These are phyloP conservation scores for Zonotrichia albicollis DNA, from an alignment of 2,797 vertebrate genomes.

Conservation along the genomic window DNA sequence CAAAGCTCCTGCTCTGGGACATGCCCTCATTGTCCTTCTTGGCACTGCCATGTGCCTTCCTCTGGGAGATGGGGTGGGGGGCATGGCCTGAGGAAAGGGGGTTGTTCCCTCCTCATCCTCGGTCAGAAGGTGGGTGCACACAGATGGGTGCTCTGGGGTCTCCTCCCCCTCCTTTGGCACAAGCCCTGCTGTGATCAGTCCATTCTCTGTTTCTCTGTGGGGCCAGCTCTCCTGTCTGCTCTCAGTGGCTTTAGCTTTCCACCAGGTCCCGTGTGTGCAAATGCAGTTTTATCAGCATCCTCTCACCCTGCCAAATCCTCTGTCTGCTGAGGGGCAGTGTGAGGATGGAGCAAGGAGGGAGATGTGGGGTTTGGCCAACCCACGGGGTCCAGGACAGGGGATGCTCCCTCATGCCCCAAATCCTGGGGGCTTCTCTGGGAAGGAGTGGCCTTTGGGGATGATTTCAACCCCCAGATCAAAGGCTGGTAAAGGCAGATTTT, in stretches of 20 bases:
- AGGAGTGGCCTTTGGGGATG: not conserved
- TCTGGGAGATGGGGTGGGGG: not conserved
- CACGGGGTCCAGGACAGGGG: accelerated
- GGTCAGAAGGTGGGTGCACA: not conserved
- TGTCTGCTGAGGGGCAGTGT: accelerated
- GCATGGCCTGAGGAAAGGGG: not conserved
- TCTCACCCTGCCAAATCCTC: not conserved
- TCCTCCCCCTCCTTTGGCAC: accelerated
- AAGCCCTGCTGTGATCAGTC: accelerated
- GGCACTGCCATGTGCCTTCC: accelerated
- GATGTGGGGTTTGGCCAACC: not conserved
- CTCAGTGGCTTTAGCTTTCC: not conserved
- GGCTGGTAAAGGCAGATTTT: not conserved
- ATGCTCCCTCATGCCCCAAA: not conserved
- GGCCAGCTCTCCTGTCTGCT: not conserved
- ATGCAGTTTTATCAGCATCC: not conserved
- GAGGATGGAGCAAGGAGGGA: not conserved
- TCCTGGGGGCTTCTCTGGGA: not conserved
- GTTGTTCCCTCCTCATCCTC: not conserved
- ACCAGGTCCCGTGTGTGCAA: not conserved
- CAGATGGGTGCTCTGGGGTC: not conserved
- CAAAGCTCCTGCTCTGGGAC: not conserved
- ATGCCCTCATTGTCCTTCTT: not conserved
- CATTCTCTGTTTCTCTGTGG: not conserved
- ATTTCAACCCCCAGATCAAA: accelerated